Evolutionary conservation across 2,797 vertebrate species (phyloP), one percentile per base, ranked within the genome.

Genomic region (Sebastes baramenuke): DNA sequence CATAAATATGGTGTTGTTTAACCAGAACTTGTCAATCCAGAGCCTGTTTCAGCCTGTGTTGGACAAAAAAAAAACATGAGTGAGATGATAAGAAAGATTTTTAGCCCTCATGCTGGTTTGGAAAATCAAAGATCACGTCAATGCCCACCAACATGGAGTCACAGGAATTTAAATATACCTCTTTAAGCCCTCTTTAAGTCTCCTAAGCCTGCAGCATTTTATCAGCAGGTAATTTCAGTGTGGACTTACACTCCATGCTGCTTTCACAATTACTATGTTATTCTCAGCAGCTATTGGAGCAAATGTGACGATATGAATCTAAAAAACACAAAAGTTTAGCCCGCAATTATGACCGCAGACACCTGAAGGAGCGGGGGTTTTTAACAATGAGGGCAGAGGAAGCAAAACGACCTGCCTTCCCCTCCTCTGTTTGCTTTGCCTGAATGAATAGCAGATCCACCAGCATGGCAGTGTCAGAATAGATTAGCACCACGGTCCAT

Each of bases 401-500:
- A 89, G 91, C 84, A 70, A 85, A 89, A 75, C 42, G 67, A 85
- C 83, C 81, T 34, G 69, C 74, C 85, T 84, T 72, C 42, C 54
- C 69, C 74, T 78, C 58, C 74, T 79, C 75, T 93, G 92, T 94
- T 95, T 91, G 88, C 88, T 90, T 87, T 89, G 88, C 88, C 83
- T 90, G 86, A 92, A 89, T 87, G 92, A 93, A 87, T 81, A 89
- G 90, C 84, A 90, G 89, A 91, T 92, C 92, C 93, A 93, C 90
- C 88, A 84, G 88, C 85, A 90, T 84, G 89, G 90, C 88, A 76
- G 89, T 87, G 95, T 95, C 93, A 88, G 92, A 89, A 93, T 84
- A 94, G 92, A 95, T 95, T 95, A 95, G 88, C 78, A 60, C 88
- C 90, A 92, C 24, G 92, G 88, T 94, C 92, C 93, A 87, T 93